Evolutionary conservation across 2,888 invertebrate genomes (phyloP).

Genomic region (Caenorhabditis wallacei): DNA sequence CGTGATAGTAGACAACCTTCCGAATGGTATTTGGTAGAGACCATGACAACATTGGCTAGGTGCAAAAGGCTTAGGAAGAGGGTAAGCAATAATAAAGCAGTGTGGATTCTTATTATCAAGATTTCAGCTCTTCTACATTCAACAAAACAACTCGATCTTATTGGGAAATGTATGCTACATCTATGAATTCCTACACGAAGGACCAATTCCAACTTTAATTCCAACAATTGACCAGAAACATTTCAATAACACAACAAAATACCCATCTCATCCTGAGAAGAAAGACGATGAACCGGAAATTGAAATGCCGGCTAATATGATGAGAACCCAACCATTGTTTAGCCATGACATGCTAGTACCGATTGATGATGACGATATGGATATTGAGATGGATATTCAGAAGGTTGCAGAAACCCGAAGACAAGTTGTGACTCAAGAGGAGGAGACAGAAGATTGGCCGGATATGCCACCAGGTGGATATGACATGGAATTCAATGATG

Average conservation of each 20-base stretch:
- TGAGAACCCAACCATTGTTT: background rate
- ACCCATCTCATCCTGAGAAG: background rate
- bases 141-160: conserved; percentile 37
- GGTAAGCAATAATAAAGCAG: background rate
- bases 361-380: conserved; percentile 9
- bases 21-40: conserved; percentile 68
- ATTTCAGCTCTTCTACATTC: conserved; percentile 66
- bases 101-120: background rate
- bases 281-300: background rate
- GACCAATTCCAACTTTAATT: conserved; percentile 57
- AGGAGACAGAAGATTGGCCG: conserved; percentile 6
- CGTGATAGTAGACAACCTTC: conserved; percentile 50
- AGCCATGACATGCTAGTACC: background rate
- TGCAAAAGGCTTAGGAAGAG: conserved; percentile 70
- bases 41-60: conserved; percentile 69
- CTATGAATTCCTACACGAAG: conserved; percentile 70
- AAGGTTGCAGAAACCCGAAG: background rate
- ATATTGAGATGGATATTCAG: background rate
- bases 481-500: conserved; percentile 67
- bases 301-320: background rate
- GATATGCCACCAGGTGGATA: conserved; percentile 63
- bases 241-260: background rate
- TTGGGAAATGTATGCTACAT: conserved; percentile 67
- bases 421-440: background rate
- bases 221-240: background rate